Conservation (phyloP, 1,140 invertebrate genomes). For the Cherax quadricarinatus region DNA sequence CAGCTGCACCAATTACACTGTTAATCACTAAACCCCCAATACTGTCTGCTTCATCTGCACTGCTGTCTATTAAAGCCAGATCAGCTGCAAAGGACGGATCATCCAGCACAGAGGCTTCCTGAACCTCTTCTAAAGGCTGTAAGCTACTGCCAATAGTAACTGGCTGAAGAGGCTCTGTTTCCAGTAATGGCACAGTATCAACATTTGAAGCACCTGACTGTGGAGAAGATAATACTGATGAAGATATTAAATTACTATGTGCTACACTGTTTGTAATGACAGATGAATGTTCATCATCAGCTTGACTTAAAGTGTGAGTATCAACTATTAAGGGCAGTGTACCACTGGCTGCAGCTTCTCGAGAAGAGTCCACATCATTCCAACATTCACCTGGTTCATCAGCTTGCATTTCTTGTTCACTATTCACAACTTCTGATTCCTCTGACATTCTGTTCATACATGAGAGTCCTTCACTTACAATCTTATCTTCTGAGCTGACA, state of each 20-base stretch:
- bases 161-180: conserved; percentile 53
- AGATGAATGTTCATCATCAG: conserved; percentile 21
- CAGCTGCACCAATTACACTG: conserved; percentile 69
- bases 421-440: background rate
- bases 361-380: background rate
- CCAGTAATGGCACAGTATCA: conserved; percentile 24
- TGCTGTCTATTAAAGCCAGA: conserved; percentile 59
- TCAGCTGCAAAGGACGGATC: conserved; percentile 59
- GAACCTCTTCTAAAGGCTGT: conserved; percentile 54
- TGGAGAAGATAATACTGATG: background rate
- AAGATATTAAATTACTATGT: background rate
- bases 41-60: conserved; percentile 67
- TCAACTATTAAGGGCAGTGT: conserved; percentile 11
- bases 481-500: background rate
- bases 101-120: conserved; percentile 46
- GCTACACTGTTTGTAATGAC: background rate
- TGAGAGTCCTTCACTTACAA: background rate
- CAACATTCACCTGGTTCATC: background rate
- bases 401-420: background rate
- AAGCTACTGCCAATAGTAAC: conserved; percentile 60
- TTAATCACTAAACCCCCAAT: conserved; percentile 72
- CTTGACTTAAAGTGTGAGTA: conserved; percentile 13
- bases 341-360: conserved; percentile 7
- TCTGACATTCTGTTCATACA: background rate
- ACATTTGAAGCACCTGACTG: background rate